Evolutionary conservation across 2,113 vertebrate genomes (phyloP), one percentile per base, ranked within the genome.

Genomic region (Willisornis vidua): DNA sequence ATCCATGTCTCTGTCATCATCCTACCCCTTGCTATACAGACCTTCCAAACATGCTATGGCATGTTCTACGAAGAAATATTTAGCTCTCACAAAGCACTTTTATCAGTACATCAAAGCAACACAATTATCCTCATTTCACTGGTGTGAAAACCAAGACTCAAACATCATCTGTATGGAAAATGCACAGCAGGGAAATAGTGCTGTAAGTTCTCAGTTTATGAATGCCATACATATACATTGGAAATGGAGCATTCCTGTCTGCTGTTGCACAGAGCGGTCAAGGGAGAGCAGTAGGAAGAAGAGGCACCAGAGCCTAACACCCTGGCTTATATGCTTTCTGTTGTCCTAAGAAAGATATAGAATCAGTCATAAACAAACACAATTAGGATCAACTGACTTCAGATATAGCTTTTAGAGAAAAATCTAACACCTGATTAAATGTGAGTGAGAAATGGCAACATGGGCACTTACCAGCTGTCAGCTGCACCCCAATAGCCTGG

Each of bases 11-110:
- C 84, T 65, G 48, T 73, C 39, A 7, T 93, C 22, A 23, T 85
- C 41, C 76, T 78, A 88, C 73, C 58, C 37, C 37, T 76, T 83
- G 72, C 72, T 87, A 29, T 16, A 43, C 77, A 82, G 80, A 79
- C 37, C 73, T 92, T 92, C 86, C 90, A 90, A 87, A 90, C 66
- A 87, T 10, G 3, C n/a, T 41, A 54, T 7, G 31, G 35, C 49
- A 7, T 33, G 41, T 68, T 92, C 68, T 92, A 83, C 85, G 77
- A 94, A 89, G 73, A 92, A 96, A 90, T 81, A 57, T 88, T 90
- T 81, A 93, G 59, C 63, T 94, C 45, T 90, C 79, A 86, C 68
- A 86, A 80, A 85, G 65, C 37, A 90, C 85, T 90, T 94, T 84
- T 81, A 90, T 93, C 73, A 68, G 55, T 18, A 71, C 90, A 57